Base-by-base conservation (phyloP, 2,888 invertebrate species). In the Vandiemenella viatica region DNA sequence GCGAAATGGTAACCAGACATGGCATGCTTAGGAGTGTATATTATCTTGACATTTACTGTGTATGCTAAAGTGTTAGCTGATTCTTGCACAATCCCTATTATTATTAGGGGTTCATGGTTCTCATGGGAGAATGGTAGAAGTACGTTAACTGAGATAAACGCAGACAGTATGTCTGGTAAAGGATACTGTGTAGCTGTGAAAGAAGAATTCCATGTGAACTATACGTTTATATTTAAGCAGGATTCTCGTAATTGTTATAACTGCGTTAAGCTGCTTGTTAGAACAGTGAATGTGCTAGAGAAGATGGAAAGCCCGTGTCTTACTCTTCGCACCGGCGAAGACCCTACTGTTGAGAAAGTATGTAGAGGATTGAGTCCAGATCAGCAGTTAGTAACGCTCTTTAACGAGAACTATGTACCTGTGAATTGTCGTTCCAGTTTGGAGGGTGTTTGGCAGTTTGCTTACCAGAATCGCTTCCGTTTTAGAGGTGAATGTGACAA, bases 371-470 rank as follows among this genome's bases (percentile, higher is more conserved):
- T 91, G 23, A 80, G 80, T 56, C 74, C 77, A 10, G 82, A 88
- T 62, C 87, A 89, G 60, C 84, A 88, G 59, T 67, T 88, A 4
- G 77, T 83, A 45, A 91, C 92, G n/a, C 66, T 92, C 51, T 92
- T 91, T 62, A 85, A 87, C 37, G 89, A 91, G 61, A 91, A 91
- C 68, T 85, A 83, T 65, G 80, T 86, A 1, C 89, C 91, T 32
- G 79, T 91, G 1, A 92, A 92, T 67, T 93, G 92, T 61, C 75
- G 92, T 51, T 90, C 92, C 3, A 89, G 91, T 5, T 68, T 93
- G 37, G 92, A 93, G 73, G 92, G 92, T 49, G 91, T 92, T n/a
- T 93, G 91, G 91, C 89, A 89, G 59, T 93, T 93, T 72, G 83
- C 87, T 1, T 89, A 88, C 65, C 87, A 87, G 71, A 90, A 91